Base-by-base conservation (phyloP, 2,797 vertebrate species). In the Oryzias sinensis region DNA sequence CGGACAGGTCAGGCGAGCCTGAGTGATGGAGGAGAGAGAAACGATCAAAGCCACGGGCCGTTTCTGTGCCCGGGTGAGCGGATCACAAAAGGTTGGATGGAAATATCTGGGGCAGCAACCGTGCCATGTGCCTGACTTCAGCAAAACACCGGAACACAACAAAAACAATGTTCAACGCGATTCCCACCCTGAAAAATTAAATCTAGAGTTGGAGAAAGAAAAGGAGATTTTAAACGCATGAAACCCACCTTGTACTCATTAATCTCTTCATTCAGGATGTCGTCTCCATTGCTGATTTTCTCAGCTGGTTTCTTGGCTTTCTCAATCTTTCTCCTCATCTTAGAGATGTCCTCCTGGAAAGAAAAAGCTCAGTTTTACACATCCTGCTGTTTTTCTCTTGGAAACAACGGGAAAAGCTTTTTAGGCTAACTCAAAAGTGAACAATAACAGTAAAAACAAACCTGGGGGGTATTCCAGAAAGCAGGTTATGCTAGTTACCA, bases 291-390 rank as follows among this genome's bases (percentile, higher is more conserved):
- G 75, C 94, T 95, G 64, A 96, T 95, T 74, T 96, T 95, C 87
- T 99, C 97, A 0, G 96, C 96, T 9, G 97, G 96, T 70, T 99
- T 99, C 90, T 99, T 98, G 22, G 94, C 95, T 54, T 95, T 96
- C 75, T 99, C 97, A 6, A 99, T 90, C 84, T 97, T 99, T 77
- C 93, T 93, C 53, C 93, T 90, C 33, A 98, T 89, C 74, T 97
- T 94, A 14, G 95, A 98, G 71, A 98, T 98, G 85, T 98, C 96
- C 86, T 99, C 97, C 97, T 98, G 73, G 20, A 62, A 14, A 68
- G 14, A 58, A 7, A 5, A 49, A 57, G 9, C 3, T 43, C 51
- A 20, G 22, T 48, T n/a, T 53, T 33, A 20, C 9, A 9, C 33
- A 37, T 13, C 9, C 11, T 37, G 33, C 2, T 37, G 1, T 11